Conservation (phyloP, 2,113 vertebrate genomes). For the Mystacornis crossleyi region DNA sequence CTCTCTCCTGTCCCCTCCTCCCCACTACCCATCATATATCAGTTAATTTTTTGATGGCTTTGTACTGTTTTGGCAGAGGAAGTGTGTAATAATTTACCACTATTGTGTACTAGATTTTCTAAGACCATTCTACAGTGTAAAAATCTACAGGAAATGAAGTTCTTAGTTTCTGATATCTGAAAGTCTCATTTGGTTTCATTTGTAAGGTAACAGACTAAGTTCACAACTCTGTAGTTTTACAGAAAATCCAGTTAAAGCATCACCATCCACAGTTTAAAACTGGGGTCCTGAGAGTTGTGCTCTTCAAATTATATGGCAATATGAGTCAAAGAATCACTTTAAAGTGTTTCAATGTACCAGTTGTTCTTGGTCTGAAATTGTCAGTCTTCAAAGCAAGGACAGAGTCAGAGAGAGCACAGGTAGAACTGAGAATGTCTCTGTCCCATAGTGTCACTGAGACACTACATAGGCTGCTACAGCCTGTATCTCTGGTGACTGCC, state of each 20-base stretch:
- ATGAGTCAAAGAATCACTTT: neutral
- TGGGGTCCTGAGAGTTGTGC: neutral
- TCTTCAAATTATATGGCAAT: neutral
- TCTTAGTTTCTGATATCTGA: neutral
- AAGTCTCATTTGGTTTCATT: neutral
- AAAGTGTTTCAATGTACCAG: neutral
- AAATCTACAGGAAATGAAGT: neutral
- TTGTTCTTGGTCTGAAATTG: neutral
- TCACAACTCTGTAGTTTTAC: neutral
- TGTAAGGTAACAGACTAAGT: neutral
- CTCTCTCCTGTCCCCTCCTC: accelerated
- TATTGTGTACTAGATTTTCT: neutral
- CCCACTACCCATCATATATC: too few species aligned
- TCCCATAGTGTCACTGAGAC: neutral
- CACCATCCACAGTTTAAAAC: neutral
- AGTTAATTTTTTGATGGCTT: neutral
- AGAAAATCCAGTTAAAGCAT: neutral
- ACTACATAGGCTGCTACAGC: neutral
- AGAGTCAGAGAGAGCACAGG: neutral
- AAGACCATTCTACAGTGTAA: neutral
- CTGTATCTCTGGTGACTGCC: neutral
- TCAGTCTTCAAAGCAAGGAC: neutral
- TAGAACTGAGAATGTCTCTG: neutral
- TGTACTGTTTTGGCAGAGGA: neutral
- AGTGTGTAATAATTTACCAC: accelerated